Conservation (phyloP, 2,888 invertebrate genomes). For the Papilio elwesi region DNA sequence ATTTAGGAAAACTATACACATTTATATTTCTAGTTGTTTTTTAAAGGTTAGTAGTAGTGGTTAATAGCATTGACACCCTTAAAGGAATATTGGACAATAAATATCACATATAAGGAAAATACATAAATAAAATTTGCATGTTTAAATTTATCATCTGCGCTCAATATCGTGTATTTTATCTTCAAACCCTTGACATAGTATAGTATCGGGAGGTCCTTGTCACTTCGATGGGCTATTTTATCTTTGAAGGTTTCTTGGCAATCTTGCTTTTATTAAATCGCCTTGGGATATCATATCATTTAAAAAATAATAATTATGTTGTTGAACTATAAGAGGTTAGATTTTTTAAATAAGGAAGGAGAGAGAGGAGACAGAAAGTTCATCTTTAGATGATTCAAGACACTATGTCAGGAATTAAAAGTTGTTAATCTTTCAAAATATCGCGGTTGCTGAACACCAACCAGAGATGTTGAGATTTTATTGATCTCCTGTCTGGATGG, state of each 20-base stretch:
- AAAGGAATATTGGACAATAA: conserved; percentile 23
- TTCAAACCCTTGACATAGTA: conserved; percentile 49
- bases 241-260: conserved; percentile 34
- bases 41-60: no score
- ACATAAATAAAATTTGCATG: conserved; percentile 22
- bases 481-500: no score
- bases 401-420: no score
- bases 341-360: no score
- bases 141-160: conserved; percentile 30
- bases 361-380: no score
- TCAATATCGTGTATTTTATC: conserved; percentile 43
- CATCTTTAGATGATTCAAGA: no score
- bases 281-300: conserved; percentile 13
- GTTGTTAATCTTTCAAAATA: not conserved
- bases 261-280: conserved; percentile 28
- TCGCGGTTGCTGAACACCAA: not conserved
- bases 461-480: no score
- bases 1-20: not conserved
- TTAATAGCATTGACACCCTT: not conserved
- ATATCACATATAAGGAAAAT: conserved; percentile 15
- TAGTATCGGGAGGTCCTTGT: conserved; percentile 39
- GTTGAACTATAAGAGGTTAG: no score
- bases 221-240: conserved; percentile 37
- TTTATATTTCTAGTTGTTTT: not conserved
- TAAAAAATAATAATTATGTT: not conserved